Base-by-base conservation (phyloP, 2,888 invertebrate genomes). In the Lepidochitona cinerea region DNA sequence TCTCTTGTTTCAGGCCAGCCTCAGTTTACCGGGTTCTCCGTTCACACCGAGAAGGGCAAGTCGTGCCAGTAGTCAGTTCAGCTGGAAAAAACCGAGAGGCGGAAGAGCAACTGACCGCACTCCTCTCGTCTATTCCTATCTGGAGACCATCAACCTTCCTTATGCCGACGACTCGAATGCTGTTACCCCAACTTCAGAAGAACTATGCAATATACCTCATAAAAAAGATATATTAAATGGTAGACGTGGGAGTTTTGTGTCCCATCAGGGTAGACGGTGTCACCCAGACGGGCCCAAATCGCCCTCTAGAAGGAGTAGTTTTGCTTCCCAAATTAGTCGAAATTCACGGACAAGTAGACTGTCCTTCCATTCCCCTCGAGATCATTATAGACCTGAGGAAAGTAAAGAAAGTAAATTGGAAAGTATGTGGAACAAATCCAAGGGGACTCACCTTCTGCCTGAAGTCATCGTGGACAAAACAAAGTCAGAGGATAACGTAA, bases 131-230 rank as follows among this genome's bases (percentile, higher is more conserved):
- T 93, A 97, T 83, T 97, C 97, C 83, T 97, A 97, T 93, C 93
- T 97, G 91, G 97, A 92, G 82, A 85, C 83, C 75, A 79, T 88
- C 65, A 87, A 87, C 92, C 93, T 98, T 89, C 98, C 98, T 75
- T 98, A 97, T 91, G 98, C 97, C 74, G 98, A 98, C 91, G 98
- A 98, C 92, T 97, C 97, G 79, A 96, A 96, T 89, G 98, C 97
- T 81, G 98, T 97, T 75, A 98, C 98, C 78, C 98, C 98, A 72
- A 97, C 97, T 95, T 97, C 97, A 81, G 98, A 98, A 92, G 98
- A 98, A 92, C 83, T 88, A 85, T 86, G 85, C 86, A 87, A 84
- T 79, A 81, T 85, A 75, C 83, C 82, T 59, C 79, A 79, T 72
- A 97, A 97, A 91, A 66, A 66, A 66, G 66, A 66, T 37, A 23